Evolutionary conservation across 1,140 invertebrate species (phyloP).

Genomic region (Patella vulgata): DNA sequence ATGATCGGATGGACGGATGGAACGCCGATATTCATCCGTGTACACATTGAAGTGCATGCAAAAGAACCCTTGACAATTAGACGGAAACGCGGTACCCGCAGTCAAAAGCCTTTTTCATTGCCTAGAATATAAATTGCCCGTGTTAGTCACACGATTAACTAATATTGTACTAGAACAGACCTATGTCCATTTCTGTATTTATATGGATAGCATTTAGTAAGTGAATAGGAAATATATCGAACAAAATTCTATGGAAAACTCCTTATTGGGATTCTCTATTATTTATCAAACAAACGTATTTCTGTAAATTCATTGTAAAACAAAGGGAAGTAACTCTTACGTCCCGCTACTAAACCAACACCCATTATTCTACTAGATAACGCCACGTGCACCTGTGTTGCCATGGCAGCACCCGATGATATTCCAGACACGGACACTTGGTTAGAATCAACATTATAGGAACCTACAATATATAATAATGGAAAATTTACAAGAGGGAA

Average conservation of each 20-base stretch:
- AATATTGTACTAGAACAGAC: neutral
- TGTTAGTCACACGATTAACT: neutral
- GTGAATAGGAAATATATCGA: neutral
- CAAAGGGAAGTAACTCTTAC: constrained; percentile 37
- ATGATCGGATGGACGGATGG: no score
- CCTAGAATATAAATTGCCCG: no score
- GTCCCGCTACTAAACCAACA: constrained; percentile 63
- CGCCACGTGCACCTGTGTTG: constrained; percentile 66
- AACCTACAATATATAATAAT: no score
- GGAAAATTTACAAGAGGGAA: no score
- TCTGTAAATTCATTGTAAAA: neutral
- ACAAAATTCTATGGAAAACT: neutral
- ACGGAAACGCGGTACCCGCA: no score
- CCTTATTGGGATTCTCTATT: neutral
- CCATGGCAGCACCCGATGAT: constrained; percentile 66
- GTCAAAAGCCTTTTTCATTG: no score
- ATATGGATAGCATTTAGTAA: neutral
- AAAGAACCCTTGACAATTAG: no score
- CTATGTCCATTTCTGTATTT: neutral
- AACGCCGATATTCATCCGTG: no score
- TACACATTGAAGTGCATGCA: no score
- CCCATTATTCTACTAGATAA: constrained; percentile 60
- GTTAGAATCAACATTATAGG: constrained; percentile 52
- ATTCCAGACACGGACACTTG: constrained; percentile 65
- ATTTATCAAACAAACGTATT: neutral